These are phyloP conservation scores for Gallinago jamesoni DNA, from an alignment of 2,113 vertebrate genomes.

Conservation along the genomic window DNA sequence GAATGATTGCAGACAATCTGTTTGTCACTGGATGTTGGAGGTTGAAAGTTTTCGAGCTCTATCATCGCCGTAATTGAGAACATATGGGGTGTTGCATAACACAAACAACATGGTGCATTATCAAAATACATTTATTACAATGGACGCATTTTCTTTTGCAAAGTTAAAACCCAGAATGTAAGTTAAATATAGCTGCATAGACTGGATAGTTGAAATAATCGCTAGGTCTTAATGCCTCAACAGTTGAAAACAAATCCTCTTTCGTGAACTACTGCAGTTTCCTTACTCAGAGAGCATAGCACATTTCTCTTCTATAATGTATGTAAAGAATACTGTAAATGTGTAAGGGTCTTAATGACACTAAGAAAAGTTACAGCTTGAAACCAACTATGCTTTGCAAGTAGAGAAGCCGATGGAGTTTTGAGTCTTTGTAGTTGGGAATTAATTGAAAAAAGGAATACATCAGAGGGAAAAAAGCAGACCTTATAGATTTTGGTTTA, in stretches of 20 bases:
- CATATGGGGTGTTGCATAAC: conserved; percentile 1
- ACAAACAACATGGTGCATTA: neutral
- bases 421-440: conserved; percentile 24
- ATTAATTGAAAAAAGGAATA: conserved; percentile 19
- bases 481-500: neutral
- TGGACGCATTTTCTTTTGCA: neutral
- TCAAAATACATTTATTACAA: conserved; percentile 19
- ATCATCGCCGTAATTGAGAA: conserved; percentile 1
- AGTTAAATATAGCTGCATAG: conserved; percentile 38
- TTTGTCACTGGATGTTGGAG: neutral
- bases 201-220: conserved; percentile 23
- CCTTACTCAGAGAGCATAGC: neutral
- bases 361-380: neutral
- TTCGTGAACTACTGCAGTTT: neutral
- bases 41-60: conserved; percentile 6
- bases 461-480: neutral
- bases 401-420: neutral
- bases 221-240: conserved; percentile 21
- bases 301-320: conserved; percentile 29
- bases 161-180: neutral
- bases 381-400: neutral
- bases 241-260: conserved; percentile 58
- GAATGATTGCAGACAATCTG: conserved; percentile 4
- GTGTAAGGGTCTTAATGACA: conserved; percentile 21
- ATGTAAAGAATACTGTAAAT: conserved; percentile 30